phyloP scores from a whole-genome alignment of 1,140 invertebrate species.

The Hydropsyche tenuis region DNA sequence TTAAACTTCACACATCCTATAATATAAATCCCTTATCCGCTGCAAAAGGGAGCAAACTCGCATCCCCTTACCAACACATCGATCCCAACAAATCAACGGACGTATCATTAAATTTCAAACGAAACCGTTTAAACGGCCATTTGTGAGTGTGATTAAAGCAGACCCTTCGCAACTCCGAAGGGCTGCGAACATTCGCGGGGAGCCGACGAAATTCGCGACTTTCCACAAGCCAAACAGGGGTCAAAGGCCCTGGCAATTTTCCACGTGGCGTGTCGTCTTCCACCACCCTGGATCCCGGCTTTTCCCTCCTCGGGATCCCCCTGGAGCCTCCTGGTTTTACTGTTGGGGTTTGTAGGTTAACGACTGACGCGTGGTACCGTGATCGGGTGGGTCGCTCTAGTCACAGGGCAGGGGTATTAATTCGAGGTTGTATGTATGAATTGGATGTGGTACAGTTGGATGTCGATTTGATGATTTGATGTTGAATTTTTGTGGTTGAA shows the following conservation, averaged over 20 bases:
- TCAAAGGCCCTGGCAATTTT: slow-evolving; percentile 30
- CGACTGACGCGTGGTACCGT: slow-evolving; percentile 4
- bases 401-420: too few relatives aligned
- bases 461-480: too few relatives aligned
- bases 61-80: not conserved
- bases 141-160: not conserved
- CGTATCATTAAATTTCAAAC: not conserved
- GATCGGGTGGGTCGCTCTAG: not conserved
- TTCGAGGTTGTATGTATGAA: too few relatives aligned
- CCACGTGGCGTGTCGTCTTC: slow-evolving; percentile 26
- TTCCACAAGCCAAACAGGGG: not conserved
- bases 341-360: slow-evolving; percentile 26
- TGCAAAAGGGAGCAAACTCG: too few relatives aligned
- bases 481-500: too few relatives aligned
- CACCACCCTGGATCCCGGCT: not conserved
- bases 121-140: slow-evolving; percentile 4
- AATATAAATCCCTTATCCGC: too few relatives aligned
- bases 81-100: not conserved
- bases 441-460: too few relatives aligned
- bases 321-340: not conserved
- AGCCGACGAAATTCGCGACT: not conserved
- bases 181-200: not conserved
- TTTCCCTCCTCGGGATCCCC: not conserved
- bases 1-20: too few relatives aligned
- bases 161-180: not conserved